Conservation (phyloP, 1,140 invertebrate genomes). For the Drosophila lini region DNA sequence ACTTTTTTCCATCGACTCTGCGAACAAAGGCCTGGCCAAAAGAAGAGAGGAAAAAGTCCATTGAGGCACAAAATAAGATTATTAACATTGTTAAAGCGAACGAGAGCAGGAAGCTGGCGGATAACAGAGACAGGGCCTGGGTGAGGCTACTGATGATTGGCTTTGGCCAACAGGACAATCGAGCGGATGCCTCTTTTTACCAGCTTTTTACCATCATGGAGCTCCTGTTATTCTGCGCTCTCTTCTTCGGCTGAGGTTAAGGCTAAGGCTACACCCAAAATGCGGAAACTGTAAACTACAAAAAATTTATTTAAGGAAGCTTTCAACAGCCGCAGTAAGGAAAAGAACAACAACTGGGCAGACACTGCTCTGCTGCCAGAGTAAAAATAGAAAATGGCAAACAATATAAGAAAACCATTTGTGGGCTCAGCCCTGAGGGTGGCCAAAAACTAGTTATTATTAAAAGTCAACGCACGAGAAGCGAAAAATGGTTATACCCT, state of each 20-base stretch:
- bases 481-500: constrained; percentile 11
- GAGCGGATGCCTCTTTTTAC: constrained; percentile 33
- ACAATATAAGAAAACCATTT: constrained; percentile 82
- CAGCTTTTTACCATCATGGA: constrained; percentile 12
- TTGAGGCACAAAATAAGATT: constrained; percentile 81
- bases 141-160: constrained; percentile 50
- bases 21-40: constrained; percentile 46
- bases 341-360: constrained; percentile 25
- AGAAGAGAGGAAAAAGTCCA: constrained; percentile 41
- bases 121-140: constrained; percentile 4
- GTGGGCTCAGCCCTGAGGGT: constrained; percentile 57
- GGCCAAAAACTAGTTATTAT: constrained; percentile 20
- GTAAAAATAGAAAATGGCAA: constrained; percentile 74
- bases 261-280: constrained; percentile 34
- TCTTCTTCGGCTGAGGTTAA: neutral
- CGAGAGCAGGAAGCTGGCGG: constrained; percentile 53
- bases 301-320: constrained; percentile 72
- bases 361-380: constrained; percentile 7
- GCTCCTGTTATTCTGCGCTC: constrained; percentile 17
- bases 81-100: constrained; percentile 81
- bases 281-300: constrained; percentile 72
- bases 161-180: constrained; percentile 47
- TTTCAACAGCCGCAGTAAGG: constrained; percentile 37
- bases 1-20: constrained; percentile 21
- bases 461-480: neutral